Percentiles rank a stretch among this genome's conserved stretches.
Conservation (phyloP, 2,888 invertebrate genomes). For the Sarcophaga subvicina region DNA sequence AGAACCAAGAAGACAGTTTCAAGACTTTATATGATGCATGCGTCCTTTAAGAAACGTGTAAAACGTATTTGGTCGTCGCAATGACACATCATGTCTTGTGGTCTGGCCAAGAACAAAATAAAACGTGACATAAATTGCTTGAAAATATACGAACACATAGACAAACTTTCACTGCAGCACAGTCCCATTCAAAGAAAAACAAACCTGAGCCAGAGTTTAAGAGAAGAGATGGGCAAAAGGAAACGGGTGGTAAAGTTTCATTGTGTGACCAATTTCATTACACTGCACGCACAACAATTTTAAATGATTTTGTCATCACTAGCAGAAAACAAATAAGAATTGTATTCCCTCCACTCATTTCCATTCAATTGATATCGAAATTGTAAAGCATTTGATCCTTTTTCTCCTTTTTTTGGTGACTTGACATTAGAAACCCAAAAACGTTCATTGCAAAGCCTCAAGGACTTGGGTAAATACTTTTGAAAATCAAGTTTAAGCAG, state of each 20-base stretch:
- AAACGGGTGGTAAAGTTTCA: neutral
- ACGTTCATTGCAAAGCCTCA: neutral
- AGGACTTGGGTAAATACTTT: constrained; percentile 23
- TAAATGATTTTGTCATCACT: constrained; percentile 8
- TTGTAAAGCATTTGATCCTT: neutral
- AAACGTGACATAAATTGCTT: no score
- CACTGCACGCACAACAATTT: constrained; percentile 16
- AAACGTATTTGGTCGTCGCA: no score
- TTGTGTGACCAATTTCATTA: neutral
- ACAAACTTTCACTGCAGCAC: neutral
- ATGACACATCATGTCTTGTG: no score
- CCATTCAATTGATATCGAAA: neutral
- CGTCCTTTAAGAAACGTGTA: no score
- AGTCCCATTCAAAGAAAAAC: neutral
- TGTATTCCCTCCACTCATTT: neutral
- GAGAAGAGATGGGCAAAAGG: neutral
- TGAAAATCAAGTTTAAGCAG: no score
- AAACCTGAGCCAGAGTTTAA: neutral
- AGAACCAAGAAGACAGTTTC: no score
- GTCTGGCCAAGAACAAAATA: no score
- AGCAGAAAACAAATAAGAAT: neutral
- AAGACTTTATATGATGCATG: no score
- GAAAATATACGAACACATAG: no score
- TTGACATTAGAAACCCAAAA: no score
- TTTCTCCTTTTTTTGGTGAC: no score